These are phyloP conservation scores for Eriosoma lanigerum DNA, from an alignment of 1,140 invertebrate genomes.

Conservation along the genomic window DNA sequence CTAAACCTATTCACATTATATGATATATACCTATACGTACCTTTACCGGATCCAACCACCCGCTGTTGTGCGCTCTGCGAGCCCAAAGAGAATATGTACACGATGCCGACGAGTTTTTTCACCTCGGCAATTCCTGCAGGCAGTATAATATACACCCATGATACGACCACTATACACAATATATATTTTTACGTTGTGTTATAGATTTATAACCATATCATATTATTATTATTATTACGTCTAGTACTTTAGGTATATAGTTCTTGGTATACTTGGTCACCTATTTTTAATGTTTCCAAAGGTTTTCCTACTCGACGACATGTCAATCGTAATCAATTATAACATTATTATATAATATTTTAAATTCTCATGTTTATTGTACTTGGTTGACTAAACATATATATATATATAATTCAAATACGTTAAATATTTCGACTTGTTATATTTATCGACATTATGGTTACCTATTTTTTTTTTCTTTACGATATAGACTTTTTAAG, in stretches of 20 bases:
- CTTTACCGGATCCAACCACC: slow-evolving; percentile 37
- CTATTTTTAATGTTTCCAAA: too few species aligned
- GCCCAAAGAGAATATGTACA: not conserved
- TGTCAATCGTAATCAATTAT: too few species aligned
- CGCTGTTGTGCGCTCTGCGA: not conserved
- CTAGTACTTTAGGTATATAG: not conserved
- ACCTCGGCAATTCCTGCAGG: not conserved
- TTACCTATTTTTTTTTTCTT: too few species aligned
- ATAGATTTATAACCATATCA: not conserved
- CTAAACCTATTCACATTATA: not conserved
- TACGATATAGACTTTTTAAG: too few species aligned
- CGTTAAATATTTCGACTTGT: too few species aligned
- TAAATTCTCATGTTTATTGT: too few species aligned
- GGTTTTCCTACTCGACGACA: too few species aligned
- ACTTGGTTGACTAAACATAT: too few species aligned
- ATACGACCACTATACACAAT: slow-evolving; percentile 5
- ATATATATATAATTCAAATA: too few species aligned
- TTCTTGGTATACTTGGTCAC: too few species aligned
- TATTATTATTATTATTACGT: not conserved
- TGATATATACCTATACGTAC: not conserved
- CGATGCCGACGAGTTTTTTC: slow-evolving; percentile 19
- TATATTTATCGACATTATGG: too few species aligned
- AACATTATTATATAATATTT: too few species aligned
- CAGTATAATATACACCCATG: not conserved
- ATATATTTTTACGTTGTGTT: not conserved